phyloP scores from a whole-genome alignment of 2,797 vertebrate species.

The Poecilia velifera region DNA sequence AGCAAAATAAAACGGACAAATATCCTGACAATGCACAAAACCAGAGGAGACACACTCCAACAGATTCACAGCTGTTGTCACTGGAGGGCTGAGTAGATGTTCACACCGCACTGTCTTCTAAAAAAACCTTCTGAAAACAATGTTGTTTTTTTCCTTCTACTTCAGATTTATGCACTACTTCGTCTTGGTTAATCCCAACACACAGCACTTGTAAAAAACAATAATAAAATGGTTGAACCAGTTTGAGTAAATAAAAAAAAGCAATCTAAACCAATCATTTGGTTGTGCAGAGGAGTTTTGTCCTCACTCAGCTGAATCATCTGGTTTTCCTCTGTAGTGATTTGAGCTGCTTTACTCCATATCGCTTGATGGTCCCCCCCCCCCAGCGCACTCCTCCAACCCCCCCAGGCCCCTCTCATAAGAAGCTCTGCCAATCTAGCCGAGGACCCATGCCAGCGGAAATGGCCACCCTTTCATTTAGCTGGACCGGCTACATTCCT shows the following conservation, averaged over 20 bases:
- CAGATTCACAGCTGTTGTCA: background rate
- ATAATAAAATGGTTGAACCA: background rate
- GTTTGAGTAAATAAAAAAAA: background rate
- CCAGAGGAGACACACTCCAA: background rate
- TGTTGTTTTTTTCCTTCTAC: background rate
- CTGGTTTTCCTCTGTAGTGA: background rate
- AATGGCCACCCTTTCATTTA: slow-evolving; percentile 65
- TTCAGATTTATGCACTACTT: background rate
- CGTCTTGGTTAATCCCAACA: background rate
- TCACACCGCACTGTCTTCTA: background rate
- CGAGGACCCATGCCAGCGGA: slow-evolving; percentile 52
- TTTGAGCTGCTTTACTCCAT: slow-evolving; percentile 10
- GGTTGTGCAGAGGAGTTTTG: background rate
- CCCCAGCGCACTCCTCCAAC: too few relatives aligned
- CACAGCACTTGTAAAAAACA: background rate
- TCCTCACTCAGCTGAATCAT: background rate
- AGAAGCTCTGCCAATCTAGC: slow-evolving; percentile 49
- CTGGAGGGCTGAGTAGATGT: background rate
- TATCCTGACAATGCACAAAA: background rate
- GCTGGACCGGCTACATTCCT: slow-evolving; percentile 68
- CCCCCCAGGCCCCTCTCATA: background rate
- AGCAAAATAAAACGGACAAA: background rate
- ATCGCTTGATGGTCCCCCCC: slow-evolving; percentile 3
- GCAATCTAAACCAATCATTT: background rate
- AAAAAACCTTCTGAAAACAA: background rate